Percentiles rank a stretch among this genome's conserved stretches.
Evolutionary conservation across 2,888 invertebrate genomes (phyloP).

Genomic region (Cynaeus angustus): DNA sequence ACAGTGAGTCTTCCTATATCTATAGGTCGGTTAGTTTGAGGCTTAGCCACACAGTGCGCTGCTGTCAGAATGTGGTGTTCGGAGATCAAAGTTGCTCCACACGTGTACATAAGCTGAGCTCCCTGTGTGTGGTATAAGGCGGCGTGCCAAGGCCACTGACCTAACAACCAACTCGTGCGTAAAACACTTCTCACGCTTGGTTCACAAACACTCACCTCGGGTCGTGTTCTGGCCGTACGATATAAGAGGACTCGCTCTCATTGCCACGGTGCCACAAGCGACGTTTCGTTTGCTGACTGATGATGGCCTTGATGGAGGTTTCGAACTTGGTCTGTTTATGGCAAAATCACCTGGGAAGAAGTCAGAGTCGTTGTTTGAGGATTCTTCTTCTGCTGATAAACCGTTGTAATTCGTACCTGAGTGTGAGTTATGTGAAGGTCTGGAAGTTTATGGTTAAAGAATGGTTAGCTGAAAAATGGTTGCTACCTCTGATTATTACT

Average conservation of each 20-base stretch:
- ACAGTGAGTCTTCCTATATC: conserved; percentile 65
- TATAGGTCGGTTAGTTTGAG: conserved; percentile 61
- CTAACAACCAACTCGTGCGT: conserved; percentile 68
- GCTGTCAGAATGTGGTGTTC: conserved; percentile 76
- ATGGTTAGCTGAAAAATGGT: too few species aligned
- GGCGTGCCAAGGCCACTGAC: conserved; percentile 82
- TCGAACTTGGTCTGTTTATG: conserved; percentile 42
- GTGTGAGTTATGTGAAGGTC: neutral
- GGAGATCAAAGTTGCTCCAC: conserved; percentile 78
- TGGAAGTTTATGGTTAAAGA: too few species aligned
- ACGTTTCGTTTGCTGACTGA: conserved; percentile 9
- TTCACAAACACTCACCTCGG: conserved; percentile 73
- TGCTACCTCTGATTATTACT: neutral
- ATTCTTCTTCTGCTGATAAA: conserved; percentile 37
- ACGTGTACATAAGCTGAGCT: conserved; percentile 74
- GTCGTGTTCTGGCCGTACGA: conserved; percentile 76
- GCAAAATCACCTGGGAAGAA: conserved; percentile 64
- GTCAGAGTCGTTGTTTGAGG: conserved; percentile 48
- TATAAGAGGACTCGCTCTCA: conserved; percentile 75
- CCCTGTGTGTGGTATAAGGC: conserved; percentile 74
- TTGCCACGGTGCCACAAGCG: conserved; percentile 71
- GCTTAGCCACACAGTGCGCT: conserved; percentile 77
- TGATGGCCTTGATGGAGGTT: conserved; percentile 43
- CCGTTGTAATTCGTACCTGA: conserved; percentile 41
- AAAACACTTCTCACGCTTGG: neutral